Evolutionary conservation across 2,797 vertebrate species (phyloP).

Genomic region (Adrianichthys oophorus): DNA sequence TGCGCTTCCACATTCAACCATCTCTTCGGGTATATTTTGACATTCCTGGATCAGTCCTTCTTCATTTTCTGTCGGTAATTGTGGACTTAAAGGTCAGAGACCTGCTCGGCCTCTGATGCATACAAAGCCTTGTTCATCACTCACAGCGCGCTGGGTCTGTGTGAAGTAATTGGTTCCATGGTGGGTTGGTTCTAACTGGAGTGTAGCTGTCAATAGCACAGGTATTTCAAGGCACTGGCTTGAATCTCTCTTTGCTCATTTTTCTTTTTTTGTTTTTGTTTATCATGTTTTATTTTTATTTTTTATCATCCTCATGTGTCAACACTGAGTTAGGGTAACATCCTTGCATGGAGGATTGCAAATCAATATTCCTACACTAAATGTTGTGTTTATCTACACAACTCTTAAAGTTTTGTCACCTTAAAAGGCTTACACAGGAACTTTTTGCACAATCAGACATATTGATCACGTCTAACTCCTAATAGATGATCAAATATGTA

Average conservation of each 20-base stretch:
- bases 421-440: no score
- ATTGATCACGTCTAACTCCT: no score
- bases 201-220: slow-evolving; percentile 59
- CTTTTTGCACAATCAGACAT: no score
- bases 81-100: slow-evolving; percentile 49
- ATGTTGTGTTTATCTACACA: no score
- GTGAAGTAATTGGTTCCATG: slow-evolving; percentile 61
- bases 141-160: slow-evolving; percentile 43
- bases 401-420: no score
- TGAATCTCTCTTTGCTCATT: slow-evolving; percentile 11
- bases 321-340: no score
- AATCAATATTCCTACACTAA: no score
- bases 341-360: no score
- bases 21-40: slow-evolving; percentile 13
- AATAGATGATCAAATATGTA: no score
- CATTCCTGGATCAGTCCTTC: slow-evolving; percentile 27
- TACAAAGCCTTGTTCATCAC: slow-evolving; percentile 44
- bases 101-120: slow-evolving; percentile 30
- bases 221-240: slow-evolving; percentile 49
- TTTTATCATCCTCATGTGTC: background rate
- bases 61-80: slow-evolving; percentile 49
- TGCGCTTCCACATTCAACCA: background rate
- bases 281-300: slow-evolving; percentile 4
- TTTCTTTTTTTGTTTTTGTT: slow-evolving; percentile 40
- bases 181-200: slow-evolving; percentile 67